phyloP scores from a whole-genome alignment of 2,888 invertebrate species.

The Odontocerum albicorne region DNA sequence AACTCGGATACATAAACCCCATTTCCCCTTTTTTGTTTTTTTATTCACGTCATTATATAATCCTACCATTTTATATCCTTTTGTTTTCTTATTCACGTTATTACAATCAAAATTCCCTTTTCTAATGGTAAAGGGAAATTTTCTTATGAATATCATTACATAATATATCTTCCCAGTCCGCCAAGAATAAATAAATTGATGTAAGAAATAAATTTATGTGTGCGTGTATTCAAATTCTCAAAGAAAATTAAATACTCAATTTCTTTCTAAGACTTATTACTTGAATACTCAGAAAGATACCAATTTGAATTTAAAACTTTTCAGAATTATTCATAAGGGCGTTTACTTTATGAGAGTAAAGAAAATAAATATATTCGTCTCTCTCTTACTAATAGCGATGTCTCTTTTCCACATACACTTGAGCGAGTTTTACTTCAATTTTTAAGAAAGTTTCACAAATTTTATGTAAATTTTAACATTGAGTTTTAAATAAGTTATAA shows the following conservation, averaged over 20 bases:
- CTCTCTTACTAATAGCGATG: conserved; percentile 1
- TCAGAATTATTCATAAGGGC: conserved; percentile 34
- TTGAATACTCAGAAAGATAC: conserved; percentile 22
- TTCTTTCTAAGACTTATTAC: conserved; percentile 32
- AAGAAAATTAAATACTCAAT: conserved; percentile 32
- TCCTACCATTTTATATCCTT: neutral
- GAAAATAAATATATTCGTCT: conserved; percentile 10
- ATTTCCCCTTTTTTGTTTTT: too few relatives aligned
- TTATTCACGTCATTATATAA: too few relatives aligned
- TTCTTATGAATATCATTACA: conserved; percentile 4
- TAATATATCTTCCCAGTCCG: neutral
- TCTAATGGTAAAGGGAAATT: conserved; percentile 5
- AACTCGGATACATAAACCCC: too few relatives aligned
- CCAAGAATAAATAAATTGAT: neutral
- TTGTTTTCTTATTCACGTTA: conserved; percentile 1
- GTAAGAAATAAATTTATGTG: neutral
- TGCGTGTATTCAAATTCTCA: conserved; percentile 4
- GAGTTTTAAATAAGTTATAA: too few relatives aligned
- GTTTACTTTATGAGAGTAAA: conserved; percentile 11
- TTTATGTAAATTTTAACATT: too few relatives aligned
- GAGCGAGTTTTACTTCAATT: neutral
- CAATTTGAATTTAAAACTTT: conserved; percentile 35
- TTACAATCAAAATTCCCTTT: conserved; percentile 7
- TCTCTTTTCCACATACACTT: conserved; percentile 6
- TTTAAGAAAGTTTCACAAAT: too few relatives aligned